Evolutionary conservation across 2,797 vertebrate genomes (phyloP).

Genomic region (Gobionotothen gibberifrons): DNA sequence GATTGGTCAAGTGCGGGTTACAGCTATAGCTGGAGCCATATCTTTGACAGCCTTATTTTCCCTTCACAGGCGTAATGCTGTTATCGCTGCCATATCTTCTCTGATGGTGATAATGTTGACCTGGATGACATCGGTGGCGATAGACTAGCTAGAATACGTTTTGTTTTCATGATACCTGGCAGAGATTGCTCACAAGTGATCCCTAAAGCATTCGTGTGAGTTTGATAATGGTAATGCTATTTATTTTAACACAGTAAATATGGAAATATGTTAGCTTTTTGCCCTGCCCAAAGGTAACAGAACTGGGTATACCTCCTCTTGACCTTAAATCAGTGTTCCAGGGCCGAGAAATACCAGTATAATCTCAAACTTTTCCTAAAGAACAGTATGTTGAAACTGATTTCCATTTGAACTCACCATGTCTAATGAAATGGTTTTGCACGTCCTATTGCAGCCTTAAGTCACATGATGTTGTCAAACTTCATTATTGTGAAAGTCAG

Average conservation of each 20-base stretch:
- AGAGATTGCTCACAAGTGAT: slow-evolving; percentile 15
- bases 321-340: no score
- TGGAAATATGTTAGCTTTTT: no score
- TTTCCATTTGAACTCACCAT: no score
- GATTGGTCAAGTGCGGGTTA: slow-evolving; percentile 36
- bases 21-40: slow-evolving; percentile 28
- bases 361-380: no score
- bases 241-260: no score
- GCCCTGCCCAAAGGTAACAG: no score
- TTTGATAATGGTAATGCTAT: neutral
- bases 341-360: no score
- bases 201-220: slow-evolving; percentile 1
- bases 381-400: no score
- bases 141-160: slow-evolving; percentile 19
- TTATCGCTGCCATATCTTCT: slow-evolving; percentile 28
- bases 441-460: neutral
- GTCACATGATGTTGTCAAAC: no score
- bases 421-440: no score
- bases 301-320: no score
- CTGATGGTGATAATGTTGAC: slow-evolving; percentile 27
- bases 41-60: slow-evolving; percentile 47
- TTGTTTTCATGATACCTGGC: slow-evolving; percentile 29
- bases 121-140: slow-evolving; percentile 9
- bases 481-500: no score
- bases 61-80: slow-evolving; percentile 29